phyloP scores from a whole-genome alignment of 2,797 vertebrate genomes.

The Leptatherina wallacei region DNA sequence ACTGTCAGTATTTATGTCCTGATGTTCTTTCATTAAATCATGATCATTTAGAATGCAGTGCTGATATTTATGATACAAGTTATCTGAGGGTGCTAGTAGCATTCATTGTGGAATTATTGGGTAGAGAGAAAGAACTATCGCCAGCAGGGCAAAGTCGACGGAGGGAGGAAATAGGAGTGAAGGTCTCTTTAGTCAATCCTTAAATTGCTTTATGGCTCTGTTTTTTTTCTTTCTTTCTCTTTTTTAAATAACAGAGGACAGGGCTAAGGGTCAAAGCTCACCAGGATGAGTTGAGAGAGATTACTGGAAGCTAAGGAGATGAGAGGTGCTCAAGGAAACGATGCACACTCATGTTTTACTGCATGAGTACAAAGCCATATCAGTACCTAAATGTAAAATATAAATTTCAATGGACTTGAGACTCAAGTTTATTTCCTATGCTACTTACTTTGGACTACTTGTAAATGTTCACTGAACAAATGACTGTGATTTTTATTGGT shows the following conservation, averaged over 20 bases:
- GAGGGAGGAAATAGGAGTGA: constrained; percentile 35
- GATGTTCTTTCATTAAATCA: background rate
- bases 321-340: constrained; percentile 11
- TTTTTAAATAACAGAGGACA: constrained; percentile 3
- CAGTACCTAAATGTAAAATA: constrained; percentile 47
- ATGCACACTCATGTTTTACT: constrained; percentile 11
- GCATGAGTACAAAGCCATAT: constrained; percentile 24
- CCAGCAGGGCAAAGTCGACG: constrained; percentile 44
- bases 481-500: constrained; percentile 66
- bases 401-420: constrained; percentile 36
- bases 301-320: constrained; percentile 22
- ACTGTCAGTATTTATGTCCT: background rate
- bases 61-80: background rate
- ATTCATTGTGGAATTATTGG: constrained; percentile 14
- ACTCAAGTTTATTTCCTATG: constrained; percentile 10
- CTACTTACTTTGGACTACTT: constrained; percentile 4
- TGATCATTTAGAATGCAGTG: background rate
- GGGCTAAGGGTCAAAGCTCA: constrained; percentile 65
- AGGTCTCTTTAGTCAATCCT: constrained; percentile 47
- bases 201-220: constrained; percentile 73
- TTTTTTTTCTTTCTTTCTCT: constrained; percentile 42
- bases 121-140: constrained; percentile 1
- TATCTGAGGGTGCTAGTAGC: background rate
- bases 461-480: constrained; percentile 30
- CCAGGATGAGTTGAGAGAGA: constrained; percentile 28